Evolutionary conservation across 2,797 vertebrate genomes (phyloP).

Genomic region (Megalops cyprinoides): DNA sequence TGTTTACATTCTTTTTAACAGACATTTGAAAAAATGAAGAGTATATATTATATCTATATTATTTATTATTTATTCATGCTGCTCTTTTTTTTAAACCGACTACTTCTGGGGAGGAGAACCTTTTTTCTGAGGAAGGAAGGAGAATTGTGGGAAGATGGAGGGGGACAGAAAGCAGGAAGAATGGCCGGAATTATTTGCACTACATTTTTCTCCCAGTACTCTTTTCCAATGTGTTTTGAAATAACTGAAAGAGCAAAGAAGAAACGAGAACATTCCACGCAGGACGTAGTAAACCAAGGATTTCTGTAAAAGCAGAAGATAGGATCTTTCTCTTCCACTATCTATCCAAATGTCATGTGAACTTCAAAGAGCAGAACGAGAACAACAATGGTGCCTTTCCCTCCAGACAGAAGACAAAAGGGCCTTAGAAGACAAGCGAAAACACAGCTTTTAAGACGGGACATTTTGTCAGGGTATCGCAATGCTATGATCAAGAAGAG

Average conservation of each 20-base stretch:
- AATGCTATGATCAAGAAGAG: neutral
- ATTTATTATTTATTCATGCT: conserved; percentile 80
- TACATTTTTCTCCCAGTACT: conserved; percentile 60
- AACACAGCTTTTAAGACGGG: neutral
- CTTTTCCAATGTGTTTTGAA: conserved; percentile 36
- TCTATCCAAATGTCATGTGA: conserved; percentile 36
- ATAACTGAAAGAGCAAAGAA: conserved; percentile 45
- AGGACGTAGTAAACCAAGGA: conserved; percentile 41
- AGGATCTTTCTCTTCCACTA: conserved; percentile 30
- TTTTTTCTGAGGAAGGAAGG: conserved; percentile 46
- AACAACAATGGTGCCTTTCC: conserved; percentile 38
- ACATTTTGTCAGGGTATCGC: neutral
- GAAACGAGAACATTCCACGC: conserved; percentile 36
- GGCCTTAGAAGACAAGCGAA: conserved; percentile 24
- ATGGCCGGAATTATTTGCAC: conserved; percentile 72
- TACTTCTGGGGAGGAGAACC: conserved; percentile 47
- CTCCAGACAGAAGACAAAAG: conserved; percentile 38
- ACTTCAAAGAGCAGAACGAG: conserved; percentile 27
- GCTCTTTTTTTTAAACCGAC: conserved; percentile 60
- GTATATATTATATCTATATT: conserved; percentile 60
- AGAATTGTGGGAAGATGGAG: conserved; percentile 40
- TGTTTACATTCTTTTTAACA: conserved; percentile 60
- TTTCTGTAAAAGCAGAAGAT: conserved; percentile 40
- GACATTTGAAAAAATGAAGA: conserved; percentile 53
- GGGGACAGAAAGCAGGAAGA: conserved; percentile 45